Conservation (phyloP, 2,888 invertebrate genomes). For the Chaitophorus viminalis region DNA sequence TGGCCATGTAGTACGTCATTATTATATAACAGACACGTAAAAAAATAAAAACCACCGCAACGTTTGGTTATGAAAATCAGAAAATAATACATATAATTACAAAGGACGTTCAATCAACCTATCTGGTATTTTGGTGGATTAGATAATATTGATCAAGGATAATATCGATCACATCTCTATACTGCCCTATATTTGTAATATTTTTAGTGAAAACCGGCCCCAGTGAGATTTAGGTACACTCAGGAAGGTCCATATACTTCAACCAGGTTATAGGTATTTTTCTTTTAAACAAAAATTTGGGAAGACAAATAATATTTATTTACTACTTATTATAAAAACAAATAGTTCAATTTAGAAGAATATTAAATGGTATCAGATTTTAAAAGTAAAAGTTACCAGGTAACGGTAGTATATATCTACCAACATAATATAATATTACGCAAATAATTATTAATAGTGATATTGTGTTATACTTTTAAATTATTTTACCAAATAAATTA, state of each 20-base stretch:
- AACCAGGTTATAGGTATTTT: too few species aligned
- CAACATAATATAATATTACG: too few species aligned
- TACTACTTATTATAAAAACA: too few species aligned
- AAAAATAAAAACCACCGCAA: conserved; percentile 8
- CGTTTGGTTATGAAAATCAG: neutral
- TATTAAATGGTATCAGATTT: neutral
- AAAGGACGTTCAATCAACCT: neutral
- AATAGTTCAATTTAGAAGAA: too few species aligned
- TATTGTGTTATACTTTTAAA: neutral
- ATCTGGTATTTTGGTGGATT: neutral
- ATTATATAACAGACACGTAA: neutral
- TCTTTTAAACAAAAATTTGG: too few species aligned
- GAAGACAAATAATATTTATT: too few species aligned
- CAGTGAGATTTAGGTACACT: too few species aligned
- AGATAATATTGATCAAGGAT: too few species aligned
- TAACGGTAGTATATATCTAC: neutral
- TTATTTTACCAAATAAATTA: neutral
- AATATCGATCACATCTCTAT: neutral
- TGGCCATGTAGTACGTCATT: conserved; percentile 1
- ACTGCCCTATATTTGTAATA: too few species aligned
- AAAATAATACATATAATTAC: conserved; percentile 7
- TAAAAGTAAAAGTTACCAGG: conserved; percentile 19
- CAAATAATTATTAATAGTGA: neutral
- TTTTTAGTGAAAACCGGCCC: too few species aligned
- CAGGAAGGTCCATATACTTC: too few species aligned